Conservation (phyloP, 2,888 invertebrate genomes). For the Nephrotoma flavescens region DNA sequence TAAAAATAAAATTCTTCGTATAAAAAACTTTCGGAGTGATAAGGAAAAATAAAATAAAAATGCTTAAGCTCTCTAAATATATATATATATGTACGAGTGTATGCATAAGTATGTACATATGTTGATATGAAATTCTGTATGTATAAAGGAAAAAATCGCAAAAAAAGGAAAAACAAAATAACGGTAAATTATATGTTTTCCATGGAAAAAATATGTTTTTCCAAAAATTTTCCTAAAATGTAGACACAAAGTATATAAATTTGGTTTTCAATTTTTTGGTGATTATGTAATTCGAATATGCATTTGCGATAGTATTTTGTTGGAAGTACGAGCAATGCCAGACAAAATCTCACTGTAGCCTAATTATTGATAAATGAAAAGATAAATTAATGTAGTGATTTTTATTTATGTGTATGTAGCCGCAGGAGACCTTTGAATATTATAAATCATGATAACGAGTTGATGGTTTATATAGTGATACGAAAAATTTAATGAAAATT, state of each 20-base stretch:
- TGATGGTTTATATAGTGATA: too few species aligned
- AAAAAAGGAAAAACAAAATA: background rate
- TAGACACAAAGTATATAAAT: background rate
- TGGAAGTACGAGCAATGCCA: background rate
- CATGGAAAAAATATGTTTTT: background rate
- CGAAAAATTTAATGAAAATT: too few species aligned
- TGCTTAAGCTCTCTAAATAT: background rate
- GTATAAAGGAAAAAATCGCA: background rate
- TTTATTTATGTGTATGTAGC: background rate
- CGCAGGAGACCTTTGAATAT: background rate
- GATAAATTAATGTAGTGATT: background rate
- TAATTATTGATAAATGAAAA: background rate
- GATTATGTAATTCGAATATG: background rate
- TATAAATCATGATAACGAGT: background rate
- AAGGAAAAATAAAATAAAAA: background rate
- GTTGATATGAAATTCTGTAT: background rate
- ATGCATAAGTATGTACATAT: background rate
- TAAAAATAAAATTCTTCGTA: background rate
- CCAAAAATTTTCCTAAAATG: background rate
- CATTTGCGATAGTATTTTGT: background rate
- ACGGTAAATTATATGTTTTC: background rate
- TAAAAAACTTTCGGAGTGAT: background rate
- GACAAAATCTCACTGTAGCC: background rate
- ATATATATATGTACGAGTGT: background rate
- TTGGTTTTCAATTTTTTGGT: background rate